Evolutionary conservation across 2,888 invertebrate genomes (phyloP).

Genomic region (Nomada lathburiana): DNA sequence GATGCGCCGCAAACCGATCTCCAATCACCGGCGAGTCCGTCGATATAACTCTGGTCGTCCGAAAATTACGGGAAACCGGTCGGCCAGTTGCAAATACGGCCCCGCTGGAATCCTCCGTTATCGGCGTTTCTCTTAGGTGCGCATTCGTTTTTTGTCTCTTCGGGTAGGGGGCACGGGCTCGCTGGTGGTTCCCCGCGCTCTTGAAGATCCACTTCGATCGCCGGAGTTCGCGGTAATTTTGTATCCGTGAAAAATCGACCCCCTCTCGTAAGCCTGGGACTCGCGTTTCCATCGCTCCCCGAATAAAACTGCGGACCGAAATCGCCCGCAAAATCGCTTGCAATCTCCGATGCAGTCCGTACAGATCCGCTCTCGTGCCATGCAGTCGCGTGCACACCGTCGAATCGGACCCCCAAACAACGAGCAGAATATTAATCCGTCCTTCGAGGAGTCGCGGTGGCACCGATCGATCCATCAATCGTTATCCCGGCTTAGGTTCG

Average conservation of each 20-base stretch:
- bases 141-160: background rate
- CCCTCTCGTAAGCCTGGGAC: too few relatives aligned
- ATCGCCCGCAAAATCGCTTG: too few relatives aligned
- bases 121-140: too few relatives aligned
- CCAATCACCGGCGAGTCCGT: slow-evolving; percentile 74
- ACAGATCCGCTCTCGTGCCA: too few relatives aligned
- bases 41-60: slow-evolving; percentile 66
- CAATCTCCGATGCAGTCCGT: too few relatives aligned
- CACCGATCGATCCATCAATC: slow-evolving; percentile 69
- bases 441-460: slow-evolving; percentile 31
- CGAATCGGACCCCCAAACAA: background rate
- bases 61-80: slow-evolving; percentile 76
- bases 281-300: too few relatives aligned
- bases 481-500: slow-evolving; percentile 61
- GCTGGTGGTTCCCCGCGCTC: background rate
- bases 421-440: slow-evolving; percentile 49
- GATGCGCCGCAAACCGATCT: slow-evolving; percentile 63
- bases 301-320: too few relatives aligned
- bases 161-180: background rate
- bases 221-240: too few relatives aligned
- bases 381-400: too few relatives aligned
- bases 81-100: slow-evolving; percentile 65
- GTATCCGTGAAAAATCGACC: too few relatives aligned
- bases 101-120: background rate
- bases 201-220: background rate